A percentile compares a stretch with the other conserved stretches of the same genome.
These are phyloP conservation scores for Pteria penguin DNA, from an alignment of 2,888 invertebrate species.

Conservation along the genomic window DNA sequence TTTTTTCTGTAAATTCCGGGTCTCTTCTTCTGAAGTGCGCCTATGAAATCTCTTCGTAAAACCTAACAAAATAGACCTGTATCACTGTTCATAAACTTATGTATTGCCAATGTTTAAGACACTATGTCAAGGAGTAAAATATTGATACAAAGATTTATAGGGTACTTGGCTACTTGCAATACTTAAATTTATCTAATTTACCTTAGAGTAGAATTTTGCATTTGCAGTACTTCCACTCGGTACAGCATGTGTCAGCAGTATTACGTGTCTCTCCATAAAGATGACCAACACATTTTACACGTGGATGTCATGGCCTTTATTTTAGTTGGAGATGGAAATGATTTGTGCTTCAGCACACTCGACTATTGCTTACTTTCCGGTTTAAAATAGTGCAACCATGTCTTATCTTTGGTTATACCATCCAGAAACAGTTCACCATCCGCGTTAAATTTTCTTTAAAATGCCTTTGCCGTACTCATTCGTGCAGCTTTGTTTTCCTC, in stretches of 20 bases:
- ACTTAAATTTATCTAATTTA: no score
- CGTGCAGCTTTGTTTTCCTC: slow-evolving; percentile 14
- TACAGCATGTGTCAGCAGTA: slow-evolving; percentile 10
- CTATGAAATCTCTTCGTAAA: neutral
- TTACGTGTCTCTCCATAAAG: slow-evolving; percentile 7
- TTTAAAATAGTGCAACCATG: slow-evolving; percentile 24
- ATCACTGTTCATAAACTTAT: no score
- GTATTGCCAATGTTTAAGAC: no score
- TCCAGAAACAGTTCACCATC: slow-evolving; percentile 18
- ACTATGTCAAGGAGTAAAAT: no score
- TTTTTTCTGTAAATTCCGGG: neutral
- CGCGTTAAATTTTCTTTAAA: neutral
- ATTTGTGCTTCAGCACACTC: slow-evolving; percentile 8
- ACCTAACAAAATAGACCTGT: slow-evolving; percentile 4
- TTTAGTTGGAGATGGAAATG: slow-evolving; percentile 20
- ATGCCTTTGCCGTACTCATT: neutral
- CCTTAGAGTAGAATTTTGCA: neutral
- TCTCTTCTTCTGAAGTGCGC: slow-evolving; percentile 5
- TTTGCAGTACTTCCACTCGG: neutral
- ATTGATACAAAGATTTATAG: no score
- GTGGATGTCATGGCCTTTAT: slow-evolving; percentile 2
- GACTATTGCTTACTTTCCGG: slow-evolving; percentile 30
- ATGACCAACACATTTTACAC: slow-evolving; percentile 9
- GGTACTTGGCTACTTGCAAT: no score
- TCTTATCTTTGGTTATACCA: slow-evolving; percentile 26